Evolutionary conservation across 2,797 vertebrate species (phyloP).

Genomic region (Clarias platycephalus): DNA sequence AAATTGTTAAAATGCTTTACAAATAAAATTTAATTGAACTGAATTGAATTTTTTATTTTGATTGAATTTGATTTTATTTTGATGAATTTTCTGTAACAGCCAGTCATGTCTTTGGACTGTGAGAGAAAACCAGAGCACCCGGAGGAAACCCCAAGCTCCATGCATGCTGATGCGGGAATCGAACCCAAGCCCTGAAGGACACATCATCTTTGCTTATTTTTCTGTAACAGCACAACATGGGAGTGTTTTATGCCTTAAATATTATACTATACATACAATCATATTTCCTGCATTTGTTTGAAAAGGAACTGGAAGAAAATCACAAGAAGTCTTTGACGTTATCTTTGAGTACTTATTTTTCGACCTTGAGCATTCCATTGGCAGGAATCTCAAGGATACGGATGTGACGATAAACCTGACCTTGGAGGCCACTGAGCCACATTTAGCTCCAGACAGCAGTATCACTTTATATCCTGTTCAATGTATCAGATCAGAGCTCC

Average conservation of each 20-base stretch:
- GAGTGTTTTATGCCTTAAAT: background rate
- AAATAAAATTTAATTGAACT: no score
- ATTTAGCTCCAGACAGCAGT: constrained; percentile 3
- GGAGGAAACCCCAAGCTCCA: no score
- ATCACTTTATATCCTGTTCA: background rate
- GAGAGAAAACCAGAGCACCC: no score
- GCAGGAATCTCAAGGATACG: constrained; percentile 51
- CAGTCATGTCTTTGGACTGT: background rate
- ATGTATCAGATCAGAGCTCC: background rate
- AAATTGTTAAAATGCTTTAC: no score
- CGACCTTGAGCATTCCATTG: constrained; percentile 42
- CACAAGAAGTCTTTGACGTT: background rate
- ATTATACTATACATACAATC: background rate
- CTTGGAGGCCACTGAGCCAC: constrained; percentile 65
- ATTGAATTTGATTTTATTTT: background rate
- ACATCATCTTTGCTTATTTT: background rate
- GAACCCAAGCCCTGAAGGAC: background rate
- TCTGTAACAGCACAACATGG: background rate
- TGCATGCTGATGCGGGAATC: no score
- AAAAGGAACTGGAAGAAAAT: background rate
- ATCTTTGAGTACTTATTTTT: constrained; percentile 21
- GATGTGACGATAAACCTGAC: constrained; percentile 55
- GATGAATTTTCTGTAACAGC: background rate
- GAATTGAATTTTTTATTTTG: background rate
- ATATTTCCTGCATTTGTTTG: background rate